phyloP scores from a whole-genome alignment of 2,113 vertebrate species.

The Mohoua ochrocephala region DNA sequence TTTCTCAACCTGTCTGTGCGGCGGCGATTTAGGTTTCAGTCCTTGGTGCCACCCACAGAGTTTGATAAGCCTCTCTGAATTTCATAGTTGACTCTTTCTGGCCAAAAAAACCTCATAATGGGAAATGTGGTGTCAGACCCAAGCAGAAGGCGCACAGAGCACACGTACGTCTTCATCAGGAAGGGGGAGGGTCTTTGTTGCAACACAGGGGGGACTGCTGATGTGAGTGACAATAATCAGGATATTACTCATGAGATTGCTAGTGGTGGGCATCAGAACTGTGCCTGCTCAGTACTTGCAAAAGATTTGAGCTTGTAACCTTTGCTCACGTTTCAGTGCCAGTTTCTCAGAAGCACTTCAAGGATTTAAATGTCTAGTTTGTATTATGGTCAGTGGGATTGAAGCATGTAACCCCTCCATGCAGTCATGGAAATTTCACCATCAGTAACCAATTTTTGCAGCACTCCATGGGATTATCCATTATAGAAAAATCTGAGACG shows the following conservation, averaged over 20 bases:
- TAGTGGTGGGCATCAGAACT: neutral
- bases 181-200: neutral
- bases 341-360: neutral
- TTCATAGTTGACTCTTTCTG: neutral
- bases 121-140: neutral
- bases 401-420: neutral
- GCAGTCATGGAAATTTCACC: neutral
- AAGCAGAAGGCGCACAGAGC: neutral
- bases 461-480: neutral
- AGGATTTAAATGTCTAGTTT: neutral
- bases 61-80: neutral
- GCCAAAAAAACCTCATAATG: neutral
- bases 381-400: neutral
- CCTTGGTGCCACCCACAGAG: neutral
- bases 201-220: fast-evolving
- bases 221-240: neutral
- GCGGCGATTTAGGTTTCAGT: neutral
- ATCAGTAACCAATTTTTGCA: neutral
- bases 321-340: neutral
- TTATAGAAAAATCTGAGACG: neutral
- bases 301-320: neutral
- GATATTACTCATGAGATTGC: neutral
- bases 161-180: fast-evolving
- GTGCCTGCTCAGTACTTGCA: neutral
- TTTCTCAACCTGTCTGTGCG: constrained; percentile 14